Conservation (phyloP, 2,797 vertebrate species). For the Amblyraja radiata region DNA sequence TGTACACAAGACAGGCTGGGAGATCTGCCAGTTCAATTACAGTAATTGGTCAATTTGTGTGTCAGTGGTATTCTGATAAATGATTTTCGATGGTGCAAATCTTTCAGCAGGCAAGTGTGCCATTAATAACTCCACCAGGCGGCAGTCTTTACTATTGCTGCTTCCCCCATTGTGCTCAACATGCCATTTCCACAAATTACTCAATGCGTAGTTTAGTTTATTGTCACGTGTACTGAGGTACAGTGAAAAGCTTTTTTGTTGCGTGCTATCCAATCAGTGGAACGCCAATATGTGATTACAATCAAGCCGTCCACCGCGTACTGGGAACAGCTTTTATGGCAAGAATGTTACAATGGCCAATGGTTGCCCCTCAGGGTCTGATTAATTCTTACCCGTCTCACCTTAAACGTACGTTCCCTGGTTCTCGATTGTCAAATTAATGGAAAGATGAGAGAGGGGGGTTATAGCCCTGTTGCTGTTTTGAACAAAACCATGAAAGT, state of each 20-base stretch:
- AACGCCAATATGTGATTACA: no score
- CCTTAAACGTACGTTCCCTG: no score
- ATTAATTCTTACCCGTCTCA: no score
- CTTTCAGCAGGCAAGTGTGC: not conserved
- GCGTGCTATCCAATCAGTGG: no score
- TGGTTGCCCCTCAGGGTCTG: no score
- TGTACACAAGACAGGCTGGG: not conserved
- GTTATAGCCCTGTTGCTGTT: no score
- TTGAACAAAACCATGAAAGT: not conserved
- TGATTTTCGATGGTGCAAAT: not conserved
- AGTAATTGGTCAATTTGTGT: not conserved
- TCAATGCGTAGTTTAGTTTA: not conserved
- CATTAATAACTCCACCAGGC: not conserved
- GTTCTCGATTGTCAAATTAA: not conserved
- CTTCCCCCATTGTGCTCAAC: not conserved
- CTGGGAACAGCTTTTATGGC: no score
- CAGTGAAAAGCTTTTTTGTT: no score
- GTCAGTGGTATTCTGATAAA: not conserved
- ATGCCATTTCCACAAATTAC: no score
- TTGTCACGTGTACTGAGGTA: no score
- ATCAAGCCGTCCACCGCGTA: no score
- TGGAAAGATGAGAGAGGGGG: not conserved
- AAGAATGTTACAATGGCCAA: no score
- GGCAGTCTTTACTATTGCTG: not conserved
- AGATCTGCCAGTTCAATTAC: not conserved